Conservation (phyloP, 2,797 vertebrate genomes). For the Phoeniculus purpureus region DNA sequence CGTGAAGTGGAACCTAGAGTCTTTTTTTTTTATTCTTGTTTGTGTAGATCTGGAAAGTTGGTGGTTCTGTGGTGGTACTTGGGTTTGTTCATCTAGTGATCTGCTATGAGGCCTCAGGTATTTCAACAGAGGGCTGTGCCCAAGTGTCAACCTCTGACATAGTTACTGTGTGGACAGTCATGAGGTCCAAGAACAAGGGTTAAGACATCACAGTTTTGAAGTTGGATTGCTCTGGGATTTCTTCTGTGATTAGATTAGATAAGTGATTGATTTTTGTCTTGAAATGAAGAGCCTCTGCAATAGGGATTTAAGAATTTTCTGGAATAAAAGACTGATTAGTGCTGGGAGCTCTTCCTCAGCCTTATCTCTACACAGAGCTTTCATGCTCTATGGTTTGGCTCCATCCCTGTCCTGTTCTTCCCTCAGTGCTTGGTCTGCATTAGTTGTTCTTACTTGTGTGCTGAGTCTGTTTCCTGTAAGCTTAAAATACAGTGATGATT, state of each 20-base stretch:
- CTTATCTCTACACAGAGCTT: neutral
- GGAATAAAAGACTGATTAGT: neutral
- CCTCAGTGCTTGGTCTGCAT: neutral
- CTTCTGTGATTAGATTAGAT: constrained; percentile 22
- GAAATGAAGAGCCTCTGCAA: constrained; percentile 33
- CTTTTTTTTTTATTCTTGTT: neutral
- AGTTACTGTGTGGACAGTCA: neutral
- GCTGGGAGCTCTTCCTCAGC: neutral
- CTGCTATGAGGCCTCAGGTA: neutral
- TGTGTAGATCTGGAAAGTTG: neutral
- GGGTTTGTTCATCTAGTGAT: neutral
- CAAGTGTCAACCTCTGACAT: neutral
- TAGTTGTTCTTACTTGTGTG: neutral
- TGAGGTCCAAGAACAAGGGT: neutral
- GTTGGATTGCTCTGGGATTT: constrained; percentile 40
- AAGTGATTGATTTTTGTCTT: constrained; percentile 47
- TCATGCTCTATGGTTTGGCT: neutral
- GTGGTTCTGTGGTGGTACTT: neutral
- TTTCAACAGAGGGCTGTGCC: neutral
- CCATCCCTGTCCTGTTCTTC: neutral
- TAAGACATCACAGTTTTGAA: constrained; percentile 9
- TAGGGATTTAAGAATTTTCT: constrained; percentile 17
- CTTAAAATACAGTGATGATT: neutral
- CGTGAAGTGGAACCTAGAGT: neutral
- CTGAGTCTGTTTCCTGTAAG: neutral